Conservation (phyloP, 2,888 invertebrate species). For the Odontocerum albicorne region DNA sequence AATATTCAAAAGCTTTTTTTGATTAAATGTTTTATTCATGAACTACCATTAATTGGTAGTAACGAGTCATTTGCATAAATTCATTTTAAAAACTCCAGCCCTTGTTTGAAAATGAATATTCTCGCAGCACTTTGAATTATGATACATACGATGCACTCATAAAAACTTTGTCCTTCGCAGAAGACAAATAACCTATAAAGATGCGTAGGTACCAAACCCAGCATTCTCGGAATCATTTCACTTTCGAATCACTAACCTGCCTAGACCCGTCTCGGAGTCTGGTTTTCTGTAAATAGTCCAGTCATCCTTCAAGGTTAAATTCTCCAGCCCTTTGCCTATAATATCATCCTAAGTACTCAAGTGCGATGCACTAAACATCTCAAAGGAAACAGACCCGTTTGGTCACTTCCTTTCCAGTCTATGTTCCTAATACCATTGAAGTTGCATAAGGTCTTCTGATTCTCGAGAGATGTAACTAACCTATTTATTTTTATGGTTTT, state of each 20-base stretch:
- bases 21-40: too few species aligned
- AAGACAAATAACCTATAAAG: conserved; percentile 1
- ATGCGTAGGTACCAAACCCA: not conserved
- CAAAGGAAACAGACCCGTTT: conserved; percentile 5
- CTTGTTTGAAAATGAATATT: too few species aligned
- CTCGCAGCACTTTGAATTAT: too few species aligned
- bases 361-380: not conserved
- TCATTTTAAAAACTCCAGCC: too few species aligned
- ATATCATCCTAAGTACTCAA: too few species aligned
- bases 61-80: too few species aligned
- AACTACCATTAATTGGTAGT: too few species aligned
- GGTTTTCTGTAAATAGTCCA: conserved; percentile 10
- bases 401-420: not conserved
- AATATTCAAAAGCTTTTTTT: too few species aligned
- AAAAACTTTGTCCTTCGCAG: conserved; percentile 5
- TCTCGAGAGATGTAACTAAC: conserved; percentile 3
- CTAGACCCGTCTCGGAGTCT: conserved; percentile 1
- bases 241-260: conserved; percentile 10
- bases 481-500: conserved; percentile 18
- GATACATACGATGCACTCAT: too few species aligned
- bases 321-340: not conserved
- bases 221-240: conserved; percentile 11
- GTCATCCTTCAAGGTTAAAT: conserved; percentile 13
- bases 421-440: not conserved
- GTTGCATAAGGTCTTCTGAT: not conserved